Conservation (phyloP, 2,113 vertebrate species). For the Pardalotus punctatus region DNA sequence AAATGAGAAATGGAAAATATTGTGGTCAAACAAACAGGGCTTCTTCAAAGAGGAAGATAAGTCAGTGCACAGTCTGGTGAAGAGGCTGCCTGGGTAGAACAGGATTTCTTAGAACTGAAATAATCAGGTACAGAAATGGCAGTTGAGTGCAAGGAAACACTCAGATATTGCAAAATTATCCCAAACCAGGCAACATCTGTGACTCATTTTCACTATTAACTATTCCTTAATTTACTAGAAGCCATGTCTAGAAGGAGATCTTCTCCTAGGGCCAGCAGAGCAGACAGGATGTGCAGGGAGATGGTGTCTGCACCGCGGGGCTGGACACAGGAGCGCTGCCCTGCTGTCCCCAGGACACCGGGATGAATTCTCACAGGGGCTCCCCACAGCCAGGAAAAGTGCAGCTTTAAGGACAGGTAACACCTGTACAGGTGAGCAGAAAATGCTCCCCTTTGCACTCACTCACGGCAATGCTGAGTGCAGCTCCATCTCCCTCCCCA, state of each 20-base stretch:
- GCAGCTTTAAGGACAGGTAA: neutral
- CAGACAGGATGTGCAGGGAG: neutral
- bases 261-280: neutral
- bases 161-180: neutral
- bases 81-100: neutral
- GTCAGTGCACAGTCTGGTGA: neutral
- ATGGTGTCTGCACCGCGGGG: neutral
- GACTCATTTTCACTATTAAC: neutral
- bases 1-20: conserved; percentile 15
- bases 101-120: neutral
- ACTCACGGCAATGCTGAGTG: neutral
- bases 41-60: conserved; percentile 13
- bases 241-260: neutral
- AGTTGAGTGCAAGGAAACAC: neutral
- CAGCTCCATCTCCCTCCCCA: neutral
- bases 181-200: neutral
- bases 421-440: neutral
- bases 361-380: too few relatives aligned
- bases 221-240: neutral
- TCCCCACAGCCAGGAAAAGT: rapidly evolving
- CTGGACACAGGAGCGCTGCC: neutral
- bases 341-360: neutral
- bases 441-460: neutral
- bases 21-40: conserved; percentile 24
- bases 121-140: neutral